Base-by-base conservation (phyloP, 92 coral and sea anemone species). In the Parazoanthus atlanticus region DNA sequence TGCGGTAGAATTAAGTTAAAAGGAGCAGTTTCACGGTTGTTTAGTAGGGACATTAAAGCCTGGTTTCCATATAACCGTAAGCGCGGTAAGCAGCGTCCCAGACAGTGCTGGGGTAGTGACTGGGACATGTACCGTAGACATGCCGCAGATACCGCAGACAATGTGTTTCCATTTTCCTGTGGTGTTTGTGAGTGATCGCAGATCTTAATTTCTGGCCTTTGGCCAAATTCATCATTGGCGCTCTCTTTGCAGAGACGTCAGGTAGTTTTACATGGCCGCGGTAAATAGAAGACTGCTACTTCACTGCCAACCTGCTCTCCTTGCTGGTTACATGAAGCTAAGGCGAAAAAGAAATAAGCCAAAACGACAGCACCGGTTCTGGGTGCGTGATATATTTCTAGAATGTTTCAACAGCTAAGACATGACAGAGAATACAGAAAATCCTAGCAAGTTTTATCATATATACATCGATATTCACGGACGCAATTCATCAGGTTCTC, bases 231-330 rank as follows among this genome's bases (percentile, higher is more conserved):
- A 58, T 58, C 67, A 15, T 58, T 58, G 67, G 4, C 69, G 23
- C 72, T 66, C 72, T 66, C 72, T 66, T 66, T 3, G 72, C 72
- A 29, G 72, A 66, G 10, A 66, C 72, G 28, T 0, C 0, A 66
- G 72, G 30, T 66, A 66, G n/a, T 15, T 66, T 2, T 16, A 65
- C 9, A 65, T 19, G 1, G 71, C 72, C n/a, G 26, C 72, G 72
- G 72, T 66, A 66, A 66, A 66, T 66, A 66, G 72, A 66, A 66
- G 1, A 66, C 72, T 66, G 10, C 72, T 66, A 16, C n/a, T 66
- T 66, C 30, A 66, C 72, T 66, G 21, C 72, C 72, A 66, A 66
- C 72, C 19, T 66, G 72, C 72, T 66, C 72, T 66, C 72, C 72
- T 66, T 66, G 72, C 10, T 66, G 72, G 72, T 66, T 66, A 66